phyloP scores from a whole-genome alignment of 2,113 vertebrate genomes.

The Vulpes lagopus region DNA sequence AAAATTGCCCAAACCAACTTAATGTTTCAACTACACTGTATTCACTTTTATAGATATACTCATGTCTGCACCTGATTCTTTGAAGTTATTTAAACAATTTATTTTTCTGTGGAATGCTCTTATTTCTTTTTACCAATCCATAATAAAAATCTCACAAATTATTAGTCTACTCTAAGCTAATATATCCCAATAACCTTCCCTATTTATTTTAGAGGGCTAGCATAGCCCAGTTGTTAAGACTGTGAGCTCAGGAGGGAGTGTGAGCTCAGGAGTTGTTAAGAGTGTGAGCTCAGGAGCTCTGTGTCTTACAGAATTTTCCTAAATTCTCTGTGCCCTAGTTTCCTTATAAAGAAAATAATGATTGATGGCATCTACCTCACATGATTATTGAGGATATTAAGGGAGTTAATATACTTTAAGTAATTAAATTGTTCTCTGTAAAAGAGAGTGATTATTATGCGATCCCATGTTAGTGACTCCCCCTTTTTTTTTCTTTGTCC shows the following conservation, averaged over 20 bases:
- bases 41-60: background rate
- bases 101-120: background rate
- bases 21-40: background rate
- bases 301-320: background rate
- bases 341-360: constrained; percentile 22
- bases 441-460: background rate
- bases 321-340: background rate
- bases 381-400: background rate
- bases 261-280: background rate
- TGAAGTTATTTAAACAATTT: background rate
- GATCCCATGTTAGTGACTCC: background rate
- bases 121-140: background rate
- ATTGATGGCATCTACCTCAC: background rate
- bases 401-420: background rate
- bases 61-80: background rate
- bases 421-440: background rate
- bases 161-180: background rate
- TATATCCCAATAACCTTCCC: background rate
- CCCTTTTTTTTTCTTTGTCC: background rate
- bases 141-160: background rate
- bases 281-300: background rate
- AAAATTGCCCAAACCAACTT: background rate
- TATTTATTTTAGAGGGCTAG: background rate
- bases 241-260: background rate
- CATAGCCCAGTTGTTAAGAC: background rate